These are phyloP conservation scores for Nematopogon swammerdamellus DNA, from an alignment of 2,888 invertebrate genomes.

Conservation along the genomic window DNA sequence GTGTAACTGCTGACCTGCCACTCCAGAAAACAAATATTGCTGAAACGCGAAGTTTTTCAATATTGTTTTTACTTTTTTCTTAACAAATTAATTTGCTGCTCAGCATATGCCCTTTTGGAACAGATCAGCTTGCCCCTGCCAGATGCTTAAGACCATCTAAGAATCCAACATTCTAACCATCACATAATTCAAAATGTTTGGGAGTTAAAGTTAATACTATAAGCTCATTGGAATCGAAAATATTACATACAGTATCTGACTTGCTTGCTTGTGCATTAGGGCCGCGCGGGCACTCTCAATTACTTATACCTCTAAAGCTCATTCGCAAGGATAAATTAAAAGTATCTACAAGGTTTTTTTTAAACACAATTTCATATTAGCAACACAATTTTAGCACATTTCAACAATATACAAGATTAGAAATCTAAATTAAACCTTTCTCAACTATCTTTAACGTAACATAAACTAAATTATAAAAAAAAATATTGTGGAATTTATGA, in stretches of 20 bases:
- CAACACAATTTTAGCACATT: not conserved
- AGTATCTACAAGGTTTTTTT: not conserved
- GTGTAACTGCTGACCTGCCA: too few relatives aligned
- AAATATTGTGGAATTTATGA: not conserved
- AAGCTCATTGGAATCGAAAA: conserved; percentile 24
- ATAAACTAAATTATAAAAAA: not conserved
- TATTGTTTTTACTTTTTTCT: too few relatives aligned
- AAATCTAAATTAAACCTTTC: not conserved
- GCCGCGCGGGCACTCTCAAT: not conserved
- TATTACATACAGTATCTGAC: not conserved
- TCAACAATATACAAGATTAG: not conserved
- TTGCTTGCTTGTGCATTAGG: too few relatives aligned
- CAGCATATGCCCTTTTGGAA: too few relatives aligned
- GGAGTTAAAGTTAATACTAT: conserved; percentile 41
- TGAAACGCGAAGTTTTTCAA: too few relatives aligned
- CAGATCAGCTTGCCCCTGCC: too few relatives aligned
- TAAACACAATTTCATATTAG: not conserved
- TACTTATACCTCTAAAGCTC: not conserved
- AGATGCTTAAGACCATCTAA: too few relatives aligned
- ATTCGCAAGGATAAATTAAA: not conserved
- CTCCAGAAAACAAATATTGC: too few relatives aligned
- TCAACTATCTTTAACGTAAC: not conserved
- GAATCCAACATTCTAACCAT: not conserved
- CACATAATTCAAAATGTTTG: conserved; percentile 24
- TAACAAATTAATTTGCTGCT: too few relatives aligned